Conservation (phyloP, 2,888 invertebrate genomes). For the Helleia helle region DNA sequence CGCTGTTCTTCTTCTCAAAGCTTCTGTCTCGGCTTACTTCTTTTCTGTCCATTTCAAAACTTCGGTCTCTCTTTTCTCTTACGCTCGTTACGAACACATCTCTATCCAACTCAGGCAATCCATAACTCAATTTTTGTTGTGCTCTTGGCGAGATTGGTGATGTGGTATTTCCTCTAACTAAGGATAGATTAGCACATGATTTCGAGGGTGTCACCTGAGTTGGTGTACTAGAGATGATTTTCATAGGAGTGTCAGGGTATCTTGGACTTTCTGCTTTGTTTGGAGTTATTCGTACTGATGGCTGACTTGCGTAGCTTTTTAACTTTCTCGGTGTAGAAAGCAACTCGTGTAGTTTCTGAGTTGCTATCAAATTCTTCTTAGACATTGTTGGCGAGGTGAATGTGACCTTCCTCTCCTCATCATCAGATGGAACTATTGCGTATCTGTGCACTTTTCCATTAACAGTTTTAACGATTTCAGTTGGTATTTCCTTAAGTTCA, state of each 20-base stretch:
- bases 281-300: conserved; percentile 60
- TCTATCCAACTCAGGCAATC: conserved; percentile 41
- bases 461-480: conserved; percentile 75
- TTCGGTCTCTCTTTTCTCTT: conserved; percentile 50
- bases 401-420: conserved; percentile 61
- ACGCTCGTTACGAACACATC: conserved; percentile 62
- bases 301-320: conserved; percentile 63
- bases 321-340: conserved; percentile 81
- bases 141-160: conserved; percentile 68
- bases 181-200: conserved; percentile 58
- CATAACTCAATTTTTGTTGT: conserved; percentile 73
- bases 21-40: conserved; percentile 48
- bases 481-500: conserved; percentile 72
- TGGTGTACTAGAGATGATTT: conserved; percentile 55
- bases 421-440: conserved; percentile 74
- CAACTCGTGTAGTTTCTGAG: conserved; percentile 83
- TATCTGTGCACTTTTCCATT: conserved; percentile 75
- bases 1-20: conserved; percentile 28
- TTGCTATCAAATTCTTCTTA: conserved; percentile 78
- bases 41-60: conserved; percentile 41
- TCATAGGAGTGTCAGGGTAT: conserved; percentile 37
- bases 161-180: conserved; percentile 35
- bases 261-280: conserved; percentile 43
- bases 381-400: conserved; percentile 63
- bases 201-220: conserved; percentile 61